phyloP scores from a whole-genome alignment of 2,113 vertebrate genomes.

The Himantopus leucocephalus region DNA sequence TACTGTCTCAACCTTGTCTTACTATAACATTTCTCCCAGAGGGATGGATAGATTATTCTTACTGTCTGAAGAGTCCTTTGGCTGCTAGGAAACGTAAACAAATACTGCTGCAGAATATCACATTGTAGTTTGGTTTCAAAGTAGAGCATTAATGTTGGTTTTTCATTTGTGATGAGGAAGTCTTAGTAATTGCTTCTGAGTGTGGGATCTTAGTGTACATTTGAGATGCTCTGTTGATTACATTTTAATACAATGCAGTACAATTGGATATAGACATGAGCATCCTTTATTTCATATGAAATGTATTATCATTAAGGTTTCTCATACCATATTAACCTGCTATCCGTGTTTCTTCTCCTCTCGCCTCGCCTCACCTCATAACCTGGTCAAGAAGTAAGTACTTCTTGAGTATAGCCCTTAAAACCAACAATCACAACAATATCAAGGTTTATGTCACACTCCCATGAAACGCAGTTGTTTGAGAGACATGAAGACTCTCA shows the following conservation, averaged over 20 bases:
- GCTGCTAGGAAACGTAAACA: not conserved
- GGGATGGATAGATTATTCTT: not conserved
- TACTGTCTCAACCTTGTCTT: not conserved
- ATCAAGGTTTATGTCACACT: not conserved
- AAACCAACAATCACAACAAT: not conserved
- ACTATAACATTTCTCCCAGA: not conserved
- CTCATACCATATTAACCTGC: not conserved
- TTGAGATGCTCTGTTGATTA: not conserved
- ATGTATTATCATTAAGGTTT: not conserved
- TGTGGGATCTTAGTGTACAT: not conserved
- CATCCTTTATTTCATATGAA: not conserved
- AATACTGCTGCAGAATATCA: not conserved
- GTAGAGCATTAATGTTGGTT: not conserved
- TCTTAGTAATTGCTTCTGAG: conserved; percentile 10
- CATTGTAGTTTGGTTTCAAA: not conserved
- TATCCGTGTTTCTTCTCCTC: too few species aligned
- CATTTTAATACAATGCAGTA: not conserved
- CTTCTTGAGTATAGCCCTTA: not conserved
- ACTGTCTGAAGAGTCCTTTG: not conserved
- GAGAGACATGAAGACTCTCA: not conserved
- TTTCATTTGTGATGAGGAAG: not conserved
- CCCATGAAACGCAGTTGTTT: not conserved
- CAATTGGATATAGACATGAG: not conserved
- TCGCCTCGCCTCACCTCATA: not conserved
- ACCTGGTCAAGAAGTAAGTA: not conserved